phyloP scores from a whole-genome alignment of 1,140 invertebrate species.

The Drosophila navojoa region DNA sequence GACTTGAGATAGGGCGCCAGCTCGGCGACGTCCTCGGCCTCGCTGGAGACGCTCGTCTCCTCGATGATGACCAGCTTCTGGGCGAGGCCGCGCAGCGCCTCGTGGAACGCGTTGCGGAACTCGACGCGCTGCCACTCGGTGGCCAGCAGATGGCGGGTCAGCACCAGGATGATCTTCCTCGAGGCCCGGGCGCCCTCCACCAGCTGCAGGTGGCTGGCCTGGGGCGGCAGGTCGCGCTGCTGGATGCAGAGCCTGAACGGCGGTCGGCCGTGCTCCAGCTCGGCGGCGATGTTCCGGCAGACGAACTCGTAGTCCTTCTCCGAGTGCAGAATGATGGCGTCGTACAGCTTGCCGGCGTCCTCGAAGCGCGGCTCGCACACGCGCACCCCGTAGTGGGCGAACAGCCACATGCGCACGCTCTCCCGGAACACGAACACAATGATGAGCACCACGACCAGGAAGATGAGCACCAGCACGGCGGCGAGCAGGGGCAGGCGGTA shows the following conservation, averaged over 20 bases:
- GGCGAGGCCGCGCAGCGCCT: constrained; percentile 92
- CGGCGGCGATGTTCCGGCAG: constrained; percentile 91
- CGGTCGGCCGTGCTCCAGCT: constrained; percentile 90
- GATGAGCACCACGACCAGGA: constrained; percentile 90
- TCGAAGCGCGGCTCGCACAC: constrained; percentile 87
- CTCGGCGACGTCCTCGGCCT: constrained; percentile 94
- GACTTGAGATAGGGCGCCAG: constrained; percentile 94
- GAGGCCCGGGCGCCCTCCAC: constrained; percentile 94
- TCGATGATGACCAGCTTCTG: constrained; percentile 94
- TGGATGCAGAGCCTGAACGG: constrained; percentile 94
- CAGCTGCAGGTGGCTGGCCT: constrained; percentile 89
- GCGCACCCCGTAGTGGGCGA: constrained; percentile 93
- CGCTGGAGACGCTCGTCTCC: constrained; percentile 89
- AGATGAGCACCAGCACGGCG: constrained; percentile 89
- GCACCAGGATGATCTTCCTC: constrained; percentile 90
- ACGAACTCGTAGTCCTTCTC: constrained; percentile 96
- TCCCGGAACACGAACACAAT: constrained; percentile 93
- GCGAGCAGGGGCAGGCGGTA: constrained; percentile 92
- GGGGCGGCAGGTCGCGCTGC: constrained; percentile 91
- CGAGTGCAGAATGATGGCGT: constrained; percentile 96
- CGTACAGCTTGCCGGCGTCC: constrained; percentile 94
- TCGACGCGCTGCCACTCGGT: constrained; percentile 94
- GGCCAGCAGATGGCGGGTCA: constrained; percentile 93
- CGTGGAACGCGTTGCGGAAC: constrained; percentile 92
- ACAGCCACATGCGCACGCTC: constrained; percentile 94